A percentile compares a stretch with the other conserved stretches of the same genome.
These are phyloP conservation scores for Ictalurus punctatus DNA, from an alignment of 2,113 vertebrate genomes.

Conservation along the genomic window DNA sequence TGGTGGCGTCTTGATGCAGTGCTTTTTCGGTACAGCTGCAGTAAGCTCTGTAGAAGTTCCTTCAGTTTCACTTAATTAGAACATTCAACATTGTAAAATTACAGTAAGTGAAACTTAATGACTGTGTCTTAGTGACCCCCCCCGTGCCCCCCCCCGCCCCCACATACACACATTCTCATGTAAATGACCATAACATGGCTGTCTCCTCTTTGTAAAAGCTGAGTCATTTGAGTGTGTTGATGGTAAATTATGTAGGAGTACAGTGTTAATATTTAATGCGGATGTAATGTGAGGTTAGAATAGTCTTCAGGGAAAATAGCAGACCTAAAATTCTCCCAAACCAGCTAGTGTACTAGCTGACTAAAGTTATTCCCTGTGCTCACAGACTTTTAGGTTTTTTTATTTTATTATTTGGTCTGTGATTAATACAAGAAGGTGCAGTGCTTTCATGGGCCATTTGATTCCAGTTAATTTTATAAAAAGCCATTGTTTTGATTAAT, in stretches of 20 bases:
- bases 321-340: conserved; percentile 10
- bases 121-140: neutral
- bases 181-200: neutral
- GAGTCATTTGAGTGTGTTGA: conserved; percentile 61
- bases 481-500: neutral
- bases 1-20: no score
- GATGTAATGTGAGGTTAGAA: conserved; percentile 66
- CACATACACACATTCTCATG: neutral
- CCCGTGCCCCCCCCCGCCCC: no score
- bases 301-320: conserved; percentile 52
- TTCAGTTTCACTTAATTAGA: neutral
- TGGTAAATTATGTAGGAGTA: conserved; percentile 74
- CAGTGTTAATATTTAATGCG: conserved; percentile 71
- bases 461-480: neutral
- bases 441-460: neutral
- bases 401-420: neutral
- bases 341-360: neutral
- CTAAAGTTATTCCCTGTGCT: neutral
- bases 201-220: conserved; percentile 16
- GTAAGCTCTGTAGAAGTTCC: no score
- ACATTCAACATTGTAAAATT: neutral
- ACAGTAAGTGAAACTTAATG: neutral
- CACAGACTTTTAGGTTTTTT: neutral
- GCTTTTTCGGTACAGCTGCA: no score
- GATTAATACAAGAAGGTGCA: neutral